phyloP scores from a whole-genome alignment of 1,140 invertebrate species.

The Drosophila guanche region DNA sequence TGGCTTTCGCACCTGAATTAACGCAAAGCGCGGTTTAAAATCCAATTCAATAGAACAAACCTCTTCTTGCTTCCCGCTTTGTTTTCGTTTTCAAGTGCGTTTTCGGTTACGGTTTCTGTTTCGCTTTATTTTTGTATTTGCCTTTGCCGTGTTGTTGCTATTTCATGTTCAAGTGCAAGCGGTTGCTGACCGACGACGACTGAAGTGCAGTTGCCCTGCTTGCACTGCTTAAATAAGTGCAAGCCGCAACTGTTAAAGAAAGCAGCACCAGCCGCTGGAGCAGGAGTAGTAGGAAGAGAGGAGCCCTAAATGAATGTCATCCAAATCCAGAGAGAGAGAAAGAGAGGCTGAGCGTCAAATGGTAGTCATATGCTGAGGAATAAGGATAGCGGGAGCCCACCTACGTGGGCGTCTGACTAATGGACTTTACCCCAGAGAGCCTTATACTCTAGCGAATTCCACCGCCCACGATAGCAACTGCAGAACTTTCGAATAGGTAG shows the following conservation, averaged over 20 bases:
- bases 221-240: constrained; percentile 70
- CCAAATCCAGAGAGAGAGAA: not conserved
- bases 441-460: not conserved
- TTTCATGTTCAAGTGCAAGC: constrained; percentile 68
- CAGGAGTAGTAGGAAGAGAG: constrained; percentile 3
- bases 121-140: constrained; percentile 3
- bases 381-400: not conserved
- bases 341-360: constrained; percentile 17
- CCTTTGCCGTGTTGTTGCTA: constrained; percentile 8
- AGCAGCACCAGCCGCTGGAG: constrained; percentile 1
- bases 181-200: constrained; percentile 71
- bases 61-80: not conserved
- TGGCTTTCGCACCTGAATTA: no score
- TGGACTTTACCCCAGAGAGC: constrained; percentile 31
- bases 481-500: no score
- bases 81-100: not conserved
- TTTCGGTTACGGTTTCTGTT: not conserved
- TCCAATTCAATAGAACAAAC: constrained; percentile 8
- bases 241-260: constrained; percentile 23
- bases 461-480: constrained; percentile 10
- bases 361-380: constrained; percentile 28
- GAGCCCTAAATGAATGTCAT: constrained; percentile 2
- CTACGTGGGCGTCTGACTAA: constrained; percentile 51
- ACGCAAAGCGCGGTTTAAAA: no score
- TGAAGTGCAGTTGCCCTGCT: constrained; percentile 61